Percentiles rank a stretch among this genome's conserved stretches.
phyloP scores from a whole-genome alignment of 2,113 vertebrate genomes.

The Oreotragus oreotragus region DNA sequence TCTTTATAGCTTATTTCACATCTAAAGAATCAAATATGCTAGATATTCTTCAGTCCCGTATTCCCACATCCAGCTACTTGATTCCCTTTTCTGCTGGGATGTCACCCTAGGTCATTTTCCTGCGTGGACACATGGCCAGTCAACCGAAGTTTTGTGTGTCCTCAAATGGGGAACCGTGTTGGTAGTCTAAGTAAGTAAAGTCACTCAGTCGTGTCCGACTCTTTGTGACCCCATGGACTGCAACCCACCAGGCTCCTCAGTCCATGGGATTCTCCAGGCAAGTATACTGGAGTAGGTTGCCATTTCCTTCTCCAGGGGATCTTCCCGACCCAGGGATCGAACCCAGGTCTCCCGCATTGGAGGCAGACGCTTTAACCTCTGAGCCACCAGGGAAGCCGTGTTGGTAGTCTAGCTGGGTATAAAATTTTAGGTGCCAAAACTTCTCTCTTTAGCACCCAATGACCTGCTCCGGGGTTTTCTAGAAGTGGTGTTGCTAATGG shows the following conservation, averaged over 20 bases:
- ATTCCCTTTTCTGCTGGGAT: not conserved
- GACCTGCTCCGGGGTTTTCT: rapidly evolving
- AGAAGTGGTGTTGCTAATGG: rapidly evolving
- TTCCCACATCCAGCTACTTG: rapidly evolving
- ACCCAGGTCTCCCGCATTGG: too few species aligned
- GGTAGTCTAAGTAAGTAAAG: too few species aligned
- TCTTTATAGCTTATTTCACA: rapidly evolving
- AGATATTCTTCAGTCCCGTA: rapidly evolving
- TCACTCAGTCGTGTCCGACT: too few species aligned
- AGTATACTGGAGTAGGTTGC: too few species aligned
- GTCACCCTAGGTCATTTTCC: too few species aligned
- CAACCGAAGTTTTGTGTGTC: rapidly evolving
- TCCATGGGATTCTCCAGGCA: too few species aligned
- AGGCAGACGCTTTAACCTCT: too few species aligned
- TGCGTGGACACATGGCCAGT: rapidly evolving
- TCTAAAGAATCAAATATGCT: not conserved
- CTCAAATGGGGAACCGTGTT: rapidly evolving
- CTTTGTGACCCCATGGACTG: too few species aligned
- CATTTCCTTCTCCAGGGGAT: too few species aligned
- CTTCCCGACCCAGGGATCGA: too few species aligned
- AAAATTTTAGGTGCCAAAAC: rapidly evolving
- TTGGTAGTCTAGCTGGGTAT: not conserved
- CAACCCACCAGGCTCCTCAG: too few species aligned
- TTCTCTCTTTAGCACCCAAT: rapidly evolving
- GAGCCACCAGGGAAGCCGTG: rapidly evolving